Evolutionary conservation across 2,797 vertebrate genomes (phyloP), one percentile per base, ranked within the genome.

Genomic region (Etheostoma nigrum): DNA sequence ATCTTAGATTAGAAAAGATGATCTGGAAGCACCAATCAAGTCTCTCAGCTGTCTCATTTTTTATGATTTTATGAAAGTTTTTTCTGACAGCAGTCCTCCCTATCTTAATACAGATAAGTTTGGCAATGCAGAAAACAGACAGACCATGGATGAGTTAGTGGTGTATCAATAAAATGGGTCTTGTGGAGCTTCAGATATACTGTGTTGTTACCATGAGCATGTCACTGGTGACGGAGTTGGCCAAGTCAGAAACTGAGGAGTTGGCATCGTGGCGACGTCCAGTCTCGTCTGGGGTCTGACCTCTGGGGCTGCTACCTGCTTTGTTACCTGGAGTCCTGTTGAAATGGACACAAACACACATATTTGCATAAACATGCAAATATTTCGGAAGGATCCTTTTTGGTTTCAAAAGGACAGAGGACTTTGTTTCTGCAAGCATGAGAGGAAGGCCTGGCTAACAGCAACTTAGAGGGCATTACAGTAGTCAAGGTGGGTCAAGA

Each of bases 141-240:
- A 67, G 21, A 51, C 33, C 27, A 40, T 15, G 1, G 16, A 80
- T 51, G 40, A 76, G 60, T 65, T 49, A 60, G 23, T 60, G 55
- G 52, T 33, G 52, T 51, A 21, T 71, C 68, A 76, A 42, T 85
- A 10, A 70, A 80, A 54, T 18, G 45, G 54, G 70, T 68, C 30
- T 66, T 10, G 3, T 2, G 40, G 49, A 23, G 54, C 36, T 36
- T 7, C 16, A 48, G 59, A 65, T 55, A 1, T 6, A 18, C 18
- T 33, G 19, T 62, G 64, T 45, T 68, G 68, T 91, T 95, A 99
- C 98, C 98, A 98, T 99, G 49, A 98, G 95, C 97, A 97, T 97
- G 94, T 99, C 98, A n/a, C 97, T 99, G 93, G 97, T 99, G 92
- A 98, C 95, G 42, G 98, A 99, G 94, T 99, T 99, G 93, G 97